These are phyloP conservation scores for Onthophagus sagittarius DNA, from an alignment of 2,888 invertebrate species.

Conservation along the genomic window DNA sequence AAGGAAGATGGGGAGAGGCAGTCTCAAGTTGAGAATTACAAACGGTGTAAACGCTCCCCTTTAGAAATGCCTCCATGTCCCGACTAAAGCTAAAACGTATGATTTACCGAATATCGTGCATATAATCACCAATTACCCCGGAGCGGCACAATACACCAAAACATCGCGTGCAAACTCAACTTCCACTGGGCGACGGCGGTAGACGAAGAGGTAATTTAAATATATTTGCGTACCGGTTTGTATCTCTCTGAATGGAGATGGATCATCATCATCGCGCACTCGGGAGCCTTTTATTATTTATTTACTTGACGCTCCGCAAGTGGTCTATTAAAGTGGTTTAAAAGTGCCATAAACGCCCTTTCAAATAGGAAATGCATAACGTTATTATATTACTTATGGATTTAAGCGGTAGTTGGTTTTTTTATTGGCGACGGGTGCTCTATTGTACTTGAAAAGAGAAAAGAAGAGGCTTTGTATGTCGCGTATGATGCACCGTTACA, in stretches of 20 bases:
- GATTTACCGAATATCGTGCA: slow-evolving; percentile 12
- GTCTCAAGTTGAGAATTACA: neutral
- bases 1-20: neutral
- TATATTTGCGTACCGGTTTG: slow-evolving; percentile 15
- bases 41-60: neutral
- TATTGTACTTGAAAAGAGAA: slow-evolving; percentile 6
- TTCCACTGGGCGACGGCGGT: neutral
- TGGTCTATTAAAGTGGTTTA: neutral
- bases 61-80: neutral
- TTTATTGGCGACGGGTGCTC: neutral
- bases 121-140: slow-evolving; percentile 16
- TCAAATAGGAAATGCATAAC: neutral
- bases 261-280: neutral
- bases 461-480: slow-evolving; percentile 4
- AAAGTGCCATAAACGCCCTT: neutral
- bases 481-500: slow-evolving; percentile 12
- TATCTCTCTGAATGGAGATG: neutral
- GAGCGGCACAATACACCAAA: slow-evolving; percentile 9
- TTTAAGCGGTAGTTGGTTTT: slow-evolving; percentile 3
- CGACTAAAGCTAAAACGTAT: neutral
- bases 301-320: neutral
- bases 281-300: neutral
- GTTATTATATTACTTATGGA: neutral
- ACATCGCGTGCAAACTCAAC: slow-evolving; percentile 6
- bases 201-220: slow-evolving; percentile 14